phyloP scores from a whole-genome alignment of 30 jellyfish, hydroid and myxozoan genomes.

The Pelagia noctiluca region DNA sequence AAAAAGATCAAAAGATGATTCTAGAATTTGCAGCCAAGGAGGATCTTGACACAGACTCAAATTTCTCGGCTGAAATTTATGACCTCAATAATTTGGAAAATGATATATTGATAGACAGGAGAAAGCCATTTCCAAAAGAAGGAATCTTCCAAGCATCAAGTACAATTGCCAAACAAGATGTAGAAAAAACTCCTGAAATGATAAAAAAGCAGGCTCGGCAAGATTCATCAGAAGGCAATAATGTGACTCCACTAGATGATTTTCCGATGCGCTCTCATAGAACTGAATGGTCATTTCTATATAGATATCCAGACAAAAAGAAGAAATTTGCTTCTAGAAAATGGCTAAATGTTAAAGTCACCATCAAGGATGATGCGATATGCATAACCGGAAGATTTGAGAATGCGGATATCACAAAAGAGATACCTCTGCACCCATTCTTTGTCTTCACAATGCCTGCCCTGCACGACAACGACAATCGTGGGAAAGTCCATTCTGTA shows the following conservation, averaged over 20 bases:
- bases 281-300: slow-evolving; percentile 76
- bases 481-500: slow-evolving; percentile 72
- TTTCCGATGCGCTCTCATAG: slow-evolving; percentile 43
- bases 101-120: slow-evolving; percentile 44
- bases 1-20: not conserved
- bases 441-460: slow-evolving; percentile 82
- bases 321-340: slow-evolving; percentile 54
- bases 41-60: slow-evolving; percentile 39
- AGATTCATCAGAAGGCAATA: not conserved
- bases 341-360: slow-evolving; percentile 81
- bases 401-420: slow-evolving; percentile 65
- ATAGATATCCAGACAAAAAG: slow-evolving; percentile 76
- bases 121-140: slow-evolving; percentile 56
- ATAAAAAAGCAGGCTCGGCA: slow-evolving; percentile 1
- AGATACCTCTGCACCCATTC: slow-evolving; percentile 83
- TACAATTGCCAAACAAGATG: not conserved
- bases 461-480: slow-evolving; percentile 56
- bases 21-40: not conserved
- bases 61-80: slow-evolving; percentile 40
- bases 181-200: slow-evolving; percentile 3
- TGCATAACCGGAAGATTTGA: slow-evolving; percentile 37
- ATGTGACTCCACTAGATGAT: slow-evolving; percentile 44
- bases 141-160: slow-evolving; percentile 61
- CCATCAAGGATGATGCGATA: slow-evolving; percentile 60
- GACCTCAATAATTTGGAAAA: slow-evolving; percentile 35